Percentiles rank a stretch among this genome's conserved stretches.
These are phyloP conservation scores for Chloroceryle aenea DNA, from an alignment of 2,113 vertebrate genomes.

Conservation along the genomic window DNA sequence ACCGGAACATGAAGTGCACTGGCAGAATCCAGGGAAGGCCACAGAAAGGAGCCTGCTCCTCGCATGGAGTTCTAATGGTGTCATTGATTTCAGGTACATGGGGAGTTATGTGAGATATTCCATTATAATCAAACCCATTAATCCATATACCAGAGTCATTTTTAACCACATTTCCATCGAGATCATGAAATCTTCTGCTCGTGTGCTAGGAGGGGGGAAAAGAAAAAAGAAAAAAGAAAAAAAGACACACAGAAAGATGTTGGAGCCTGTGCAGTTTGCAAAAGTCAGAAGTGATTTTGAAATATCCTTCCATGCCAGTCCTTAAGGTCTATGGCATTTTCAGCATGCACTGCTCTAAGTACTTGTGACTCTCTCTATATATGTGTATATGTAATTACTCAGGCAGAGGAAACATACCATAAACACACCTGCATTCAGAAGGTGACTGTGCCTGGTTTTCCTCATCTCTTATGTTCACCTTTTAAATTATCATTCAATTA, in stretches of 20 bases:
- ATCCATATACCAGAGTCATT: slow-evolving; percentile 95
- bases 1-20: slow-evolving; percentile 92
- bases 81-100: slow-evolving; percentile 92
- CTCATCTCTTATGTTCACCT: not conserved
- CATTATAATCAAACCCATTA: slow-evolving; percentile 94
- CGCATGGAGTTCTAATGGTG: slow-evolving; percentile 83
- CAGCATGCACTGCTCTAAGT: not conserved
- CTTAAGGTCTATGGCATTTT: not conserved
- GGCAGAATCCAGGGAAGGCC: slow-evolving; percentile 96
- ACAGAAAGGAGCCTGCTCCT: slow-evolving; percentile 87
- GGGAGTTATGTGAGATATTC: slow-evolving; percentile 88
- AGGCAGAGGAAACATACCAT: not conserved
- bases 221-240: not conserved
- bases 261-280: not conserved
- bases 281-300: not conserved
- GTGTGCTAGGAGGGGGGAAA: slow-evolving; percentile 79
- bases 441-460: not conserved
- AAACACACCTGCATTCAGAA: not conserved
- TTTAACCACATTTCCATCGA: slow-evolving; percentile 85
- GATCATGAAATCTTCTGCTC: slow-evolving; percentile 85
- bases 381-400: not conserved
- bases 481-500: not conserved
- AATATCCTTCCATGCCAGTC: rapidly evolving
- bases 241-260: not conserved
- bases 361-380: not conserved